A percentile compares a stretch with the other conserved stretches of the same genome.
Evolutionary conservation across 2,797 vertebrate genomes (phyloP).

Genomic region (Trichosurus vulpecula): DNA sequence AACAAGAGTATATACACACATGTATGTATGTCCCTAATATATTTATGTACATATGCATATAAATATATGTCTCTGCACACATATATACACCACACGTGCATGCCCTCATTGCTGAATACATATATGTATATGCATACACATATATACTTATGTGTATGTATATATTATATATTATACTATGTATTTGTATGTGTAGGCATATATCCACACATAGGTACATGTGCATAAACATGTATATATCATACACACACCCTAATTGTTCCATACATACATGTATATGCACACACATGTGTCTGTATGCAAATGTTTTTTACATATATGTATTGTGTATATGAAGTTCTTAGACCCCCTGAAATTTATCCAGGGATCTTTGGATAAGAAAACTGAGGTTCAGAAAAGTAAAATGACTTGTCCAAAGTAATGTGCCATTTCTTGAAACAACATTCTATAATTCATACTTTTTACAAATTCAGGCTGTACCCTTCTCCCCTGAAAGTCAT

Average conservation of each 20-base stretch:
- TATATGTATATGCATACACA: too few relatives aligned
- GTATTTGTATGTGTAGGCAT: too few relatives aligned
- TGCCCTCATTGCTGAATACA: too few relatives aligned
- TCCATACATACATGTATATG: too few relatives aligned
- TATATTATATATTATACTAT: too few relatives aligned
- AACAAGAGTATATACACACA: background rate
- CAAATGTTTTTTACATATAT: background rate
- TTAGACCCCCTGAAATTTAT: background rate
- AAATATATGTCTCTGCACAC: too few relatives aligned
- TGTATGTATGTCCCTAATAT: background rate
- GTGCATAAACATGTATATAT: too few relatives aligned
- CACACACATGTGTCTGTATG: too few relatives aligned
- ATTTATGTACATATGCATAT: background rate
- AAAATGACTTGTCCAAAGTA: background rate
- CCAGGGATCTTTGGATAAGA: background rate
- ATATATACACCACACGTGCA: too few relatives aligned
- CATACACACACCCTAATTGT: background rate
- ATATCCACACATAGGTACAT: too few relatives aligned
- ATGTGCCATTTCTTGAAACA: background rate
- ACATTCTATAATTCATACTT: background rate
- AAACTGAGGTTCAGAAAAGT: background rate
- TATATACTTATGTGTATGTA: too few relatives aligned
- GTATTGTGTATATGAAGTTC: background rate
- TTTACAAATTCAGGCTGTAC: background rate
- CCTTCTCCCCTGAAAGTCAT: background rate